Evolutionary conservation across 1,140 invertebrate genomes (phyloP).

Genomic region (Halesus radiatus): DNA sequence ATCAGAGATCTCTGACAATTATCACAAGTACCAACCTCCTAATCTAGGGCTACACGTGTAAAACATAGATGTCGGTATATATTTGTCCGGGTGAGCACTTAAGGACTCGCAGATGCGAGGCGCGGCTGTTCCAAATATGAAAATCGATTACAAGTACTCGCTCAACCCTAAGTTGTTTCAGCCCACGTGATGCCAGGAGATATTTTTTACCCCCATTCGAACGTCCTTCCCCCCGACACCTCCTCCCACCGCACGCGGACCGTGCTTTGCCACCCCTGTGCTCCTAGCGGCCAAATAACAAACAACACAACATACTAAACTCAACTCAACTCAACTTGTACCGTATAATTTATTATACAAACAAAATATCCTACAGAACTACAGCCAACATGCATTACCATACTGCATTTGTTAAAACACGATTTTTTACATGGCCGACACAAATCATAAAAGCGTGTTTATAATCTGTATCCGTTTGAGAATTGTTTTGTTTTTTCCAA

Average conservation of each 20-base stretch:
- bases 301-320: not conserved
- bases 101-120: conserved; percentile 47
- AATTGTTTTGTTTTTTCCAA: too few relatives aligned
- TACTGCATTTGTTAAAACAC: not conserved
- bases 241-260: not conserved
- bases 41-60: too few relatives aligned
- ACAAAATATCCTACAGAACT: too few relatives aligned
- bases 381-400: too few relatives aligned
- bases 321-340: conserved; percentile 31
- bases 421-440: too few relatives aligned
- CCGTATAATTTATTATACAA: not conserved
- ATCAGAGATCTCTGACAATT: too few relatives aligned
- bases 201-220: conserved; percentile 45
- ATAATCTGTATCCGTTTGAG: not conserved
- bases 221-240: not conserved
- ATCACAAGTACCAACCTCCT: too few relatives aligned
- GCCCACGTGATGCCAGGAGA: conserved; percentile 51
- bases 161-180: conserved; percentile 50
- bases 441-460: not conserved
- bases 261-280: not conserved
- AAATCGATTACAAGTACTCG: conserved; percentile 56
- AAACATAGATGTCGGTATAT: too few relatives aligned
- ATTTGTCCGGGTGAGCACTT: conserved; percentile 30
- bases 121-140: conserved; percentile 53
- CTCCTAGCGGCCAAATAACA: conserved; percentile 45